phyloP scores from a whole-genome alignment of 2,113 vertebrate species.

The Dryoscopus gambensis region DNA sequence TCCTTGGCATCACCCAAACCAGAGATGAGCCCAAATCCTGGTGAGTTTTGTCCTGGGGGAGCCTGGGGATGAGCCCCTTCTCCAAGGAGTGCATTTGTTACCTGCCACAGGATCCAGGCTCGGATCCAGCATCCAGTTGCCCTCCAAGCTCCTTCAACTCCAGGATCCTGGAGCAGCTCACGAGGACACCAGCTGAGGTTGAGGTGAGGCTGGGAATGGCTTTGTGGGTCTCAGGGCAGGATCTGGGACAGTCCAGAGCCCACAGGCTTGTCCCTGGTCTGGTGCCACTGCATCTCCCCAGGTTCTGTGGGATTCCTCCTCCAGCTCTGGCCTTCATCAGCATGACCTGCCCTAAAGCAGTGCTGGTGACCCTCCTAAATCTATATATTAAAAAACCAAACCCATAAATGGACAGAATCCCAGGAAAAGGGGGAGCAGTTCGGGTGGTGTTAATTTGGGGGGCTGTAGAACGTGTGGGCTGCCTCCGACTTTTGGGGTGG shows the following conservation, averaged over 20 bases:
- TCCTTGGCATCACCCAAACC: neutral
- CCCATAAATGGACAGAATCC: accelerated
- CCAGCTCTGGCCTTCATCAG: neutral
- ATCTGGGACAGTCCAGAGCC: neutral
- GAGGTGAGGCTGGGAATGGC: neutral
- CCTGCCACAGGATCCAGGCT: neutral
- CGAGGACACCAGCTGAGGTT: accelerated
- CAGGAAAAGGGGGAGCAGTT: too few relatives aligned
- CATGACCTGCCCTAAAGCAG: neutral
- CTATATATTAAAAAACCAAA: neutral
- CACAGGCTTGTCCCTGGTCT: accelerated
- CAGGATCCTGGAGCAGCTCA: neutral
- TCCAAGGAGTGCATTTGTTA: neutral
- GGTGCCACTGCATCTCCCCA: neutral
- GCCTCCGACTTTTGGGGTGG: neutral
- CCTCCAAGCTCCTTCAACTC: neutral
- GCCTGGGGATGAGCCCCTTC: neutral
- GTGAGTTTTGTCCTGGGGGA: accelerated
- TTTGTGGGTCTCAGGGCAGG: accelerated
- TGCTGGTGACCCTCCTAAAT: neutral
- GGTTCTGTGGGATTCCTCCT: neutral
- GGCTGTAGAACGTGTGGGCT: accelerated
- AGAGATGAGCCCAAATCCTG: neutral
- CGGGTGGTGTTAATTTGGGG: too few relatives aligned
- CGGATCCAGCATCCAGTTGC: neutral